These are phyloP conservation scores for Cyanoderma ruficeps DNA, from an alignment of 2,113 vertebrate species.

Conservation along the genomic window DNA sequence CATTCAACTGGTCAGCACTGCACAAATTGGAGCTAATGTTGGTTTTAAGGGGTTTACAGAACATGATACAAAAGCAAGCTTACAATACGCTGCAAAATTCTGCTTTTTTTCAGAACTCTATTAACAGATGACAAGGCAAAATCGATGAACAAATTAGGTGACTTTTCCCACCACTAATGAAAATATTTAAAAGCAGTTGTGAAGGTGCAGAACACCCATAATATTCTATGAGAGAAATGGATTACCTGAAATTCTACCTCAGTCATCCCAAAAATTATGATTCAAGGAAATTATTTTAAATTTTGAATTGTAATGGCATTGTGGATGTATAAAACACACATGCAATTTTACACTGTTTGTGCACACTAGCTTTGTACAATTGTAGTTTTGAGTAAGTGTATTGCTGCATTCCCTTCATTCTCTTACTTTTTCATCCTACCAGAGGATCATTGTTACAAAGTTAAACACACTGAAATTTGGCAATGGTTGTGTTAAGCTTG, in stretches of 20 bases:
- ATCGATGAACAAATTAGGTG: not conserved
- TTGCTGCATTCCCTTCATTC: not conserved
- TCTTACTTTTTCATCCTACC: not conserved
- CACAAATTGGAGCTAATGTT: not conserved
- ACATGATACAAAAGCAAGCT: not conserved
- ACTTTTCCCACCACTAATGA: not conserved
- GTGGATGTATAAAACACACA: not conserved
- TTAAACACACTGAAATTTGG: not conserved
- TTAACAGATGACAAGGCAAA: not conserved
- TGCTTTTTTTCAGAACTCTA: not conserved
- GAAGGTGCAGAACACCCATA: not conserved
- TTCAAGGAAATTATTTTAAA: not conserved
- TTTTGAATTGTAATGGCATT: not conserved
- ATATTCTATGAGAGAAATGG: not conserved
- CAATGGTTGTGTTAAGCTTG: not conserved
- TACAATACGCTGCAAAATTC: not conserved
- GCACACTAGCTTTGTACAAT: not conserved
- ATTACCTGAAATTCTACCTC: not conserved
- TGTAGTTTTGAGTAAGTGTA: not conserved
- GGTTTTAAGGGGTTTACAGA: not conserved
- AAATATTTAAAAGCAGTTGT: not conserved
- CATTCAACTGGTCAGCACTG: not conserved
- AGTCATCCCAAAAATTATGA: not conserved
- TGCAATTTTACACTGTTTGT: not conserved
- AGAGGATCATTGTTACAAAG: not conserved